Evolutionary conservation across 1,140 invertebrate genomes (phyloP).

Genomic region (Trachymyrmex cornetzi): DNA sequence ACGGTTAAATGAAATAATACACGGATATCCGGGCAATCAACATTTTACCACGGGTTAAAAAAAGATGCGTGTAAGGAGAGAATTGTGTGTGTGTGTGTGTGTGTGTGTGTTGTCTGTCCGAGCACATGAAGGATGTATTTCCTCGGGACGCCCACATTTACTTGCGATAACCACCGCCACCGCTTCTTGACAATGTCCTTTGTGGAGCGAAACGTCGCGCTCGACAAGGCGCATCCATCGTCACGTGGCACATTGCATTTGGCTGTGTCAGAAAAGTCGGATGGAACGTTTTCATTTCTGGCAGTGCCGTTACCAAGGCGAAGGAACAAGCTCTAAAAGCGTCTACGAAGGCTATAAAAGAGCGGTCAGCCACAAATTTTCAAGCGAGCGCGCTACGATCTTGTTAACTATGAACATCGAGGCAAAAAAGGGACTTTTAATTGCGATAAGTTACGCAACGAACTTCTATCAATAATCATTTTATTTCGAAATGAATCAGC

Average conservation of each 20-base stretch:
- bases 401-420: not conserved
- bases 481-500: not conserved
- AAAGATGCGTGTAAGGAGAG: not conserved
- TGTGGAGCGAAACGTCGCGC: conserved; percentile 16
- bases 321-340: conserved; percentile 31
- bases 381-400: conserved; percentile 15
- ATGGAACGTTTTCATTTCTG: conserved; percentile 53
- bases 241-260: conserved; percentile 22
- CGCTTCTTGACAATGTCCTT: conserved; percentile 39
- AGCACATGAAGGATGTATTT: conserved; percentile 35
- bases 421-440: not conserved
- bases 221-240: conserved; percentile 40
- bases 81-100: not conserved
- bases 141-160: not conserved
- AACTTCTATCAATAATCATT: not conserved
- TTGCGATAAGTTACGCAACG: conserved; percentile 19
- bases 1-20: conserved; percentile 1
- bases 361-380: conserved; percentile 2
- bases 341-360: conserved; percentile 42
- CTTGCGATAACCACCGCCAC: conserved; percentile 8
- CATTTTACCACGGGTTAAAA: conserved; percentile 2
- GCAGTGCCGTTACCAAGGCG: conserved; percentile 4
- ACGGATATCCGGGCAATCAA: not conserved
- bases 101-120: no score
- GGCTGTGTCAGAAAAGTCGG: conserved; percentile 11